Evolutionary conservation across 1,140 invertebrate species (phyloP).

Genomic region (Lepidotrigona ventralis): DNA sequence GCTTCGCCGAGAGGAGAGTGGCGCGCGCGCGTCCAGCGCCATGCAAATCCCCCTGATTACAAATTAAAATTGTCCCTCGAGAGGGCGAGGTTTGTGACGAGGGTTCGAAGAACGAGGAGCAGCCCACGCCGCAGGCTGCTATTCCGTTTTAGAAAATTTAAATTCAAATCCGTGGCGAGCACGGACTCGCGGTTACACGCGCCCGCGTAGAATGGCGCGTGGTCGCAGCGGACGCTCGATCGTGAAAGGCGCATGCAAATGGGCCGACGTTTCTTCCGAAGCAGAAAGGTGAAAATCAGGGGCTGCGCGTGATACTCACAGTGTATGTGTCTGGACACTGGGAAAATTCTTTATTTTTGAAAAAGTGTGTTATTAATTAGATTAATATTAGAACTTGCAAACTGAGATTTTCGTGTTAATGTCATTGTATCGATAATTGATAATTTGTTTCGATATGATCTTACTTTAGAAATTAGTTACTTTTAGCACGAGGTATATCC

Average conservation of each 20-base stretch:
- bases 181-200: background rate
- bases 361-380: background rate
- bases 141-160: conserved; percentile 65
- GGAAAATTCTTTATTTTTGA: background rate
- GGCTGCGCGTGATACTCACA: too few species aligned
- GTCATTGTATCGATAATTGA: too few species aligned
- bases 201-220: background rate
- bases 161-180: conserved; percentile 53
- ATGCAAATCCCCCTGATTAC: conserved; percentile 64
- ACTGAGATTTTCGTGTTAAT: too few species aligned
- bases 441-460: too few species aligned
- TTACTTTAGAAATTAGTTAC: too few species aligned
- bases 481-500: too few species aligned
- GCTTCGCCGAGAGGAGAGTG: background rate
- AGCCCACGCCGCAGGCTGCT: background rate
- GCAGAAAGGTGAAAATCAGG: conserved; percentile 57
- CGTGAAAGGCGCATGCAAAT: conserved; percentile 71
- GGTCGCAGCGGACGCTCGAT: background rate
- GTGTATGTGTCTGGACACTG: background rate
- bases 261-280: conserved; percentile 63
- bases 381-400: too few species aligned
- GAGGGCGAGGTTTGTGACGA: conserved; percentile 10
- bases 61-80: conserved; percentile 60
- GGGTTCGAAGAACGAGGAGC: conserved; percentile 5
- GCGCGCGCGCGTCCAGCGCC: background rate